Evolutionary conservation across 2,888 invertebrate species (phyloP).

Genomic region (Aelia acuminata): DNA sequence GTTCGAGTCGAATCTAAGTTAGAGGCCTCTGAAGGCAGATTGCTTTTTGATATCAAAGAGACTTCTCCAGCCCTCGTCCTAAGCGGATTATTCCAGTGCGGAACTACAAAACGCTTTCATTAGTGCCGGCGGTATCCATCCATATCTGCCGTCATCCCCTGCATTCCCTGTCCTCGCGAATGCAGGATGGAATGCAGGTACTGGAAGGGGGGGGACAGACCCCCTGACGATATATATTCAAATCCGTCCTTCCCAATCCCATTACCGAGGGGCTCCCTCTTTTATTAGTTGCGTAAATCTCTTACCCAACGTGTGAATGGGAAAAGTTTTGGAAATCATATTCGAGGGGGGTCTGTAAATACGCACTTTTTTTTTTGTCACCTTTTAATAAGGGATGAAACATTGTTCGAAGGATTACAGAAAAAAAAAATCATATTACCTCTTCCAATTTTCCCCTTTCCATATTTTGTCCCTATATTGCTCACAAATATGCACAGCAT

Average conservation of each 20-base stretch:
- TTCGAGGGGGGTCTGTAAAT: conserved; percentile 10
- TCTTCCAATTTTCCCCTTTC: background rate
- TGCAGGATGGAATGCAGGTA: conserved; percentile 54
- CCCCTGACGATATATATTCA: conserved; percentile 52
- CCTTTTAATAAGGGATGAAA: conserved; percentile 45
- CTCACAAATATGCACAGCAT: background rate
- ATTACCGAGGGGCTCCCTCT: conserved; percentile 39
- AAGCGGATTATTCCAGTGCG: conserved; percentile 8
- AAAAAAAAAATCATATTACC: background rate
- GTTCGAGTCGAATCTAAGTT: conserved; percentile 44
- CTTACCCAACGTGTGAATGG: conserved; percentile 36
- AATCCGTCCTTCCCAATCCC: conserved; percentile 54
- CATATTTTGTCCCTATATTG: background rate
- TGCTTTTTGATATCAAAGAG: conserved; percentile 51
- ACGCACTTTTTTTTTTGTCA: background rate
- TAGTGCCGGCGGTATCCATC: conserved; percentile 23
- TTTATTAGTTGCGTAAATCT: conserved; percentile 48
- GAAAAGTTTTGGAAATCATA: conserved; percentile 41
- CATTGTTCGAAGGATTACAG: conserved; percentile 17
- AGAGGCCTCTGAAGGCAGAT: background rate
- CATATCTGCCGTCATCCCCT: background rate
- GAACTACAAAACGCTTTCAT: conserved; percentile 40
- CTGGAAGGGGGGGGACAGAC: background rate
- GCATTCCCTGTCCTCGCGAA: background rate
- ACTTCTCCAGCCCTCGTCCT: background rate